Conservation (phyloP, 2,797 vertebrate species). For the Coranthus polyacanthus region DNA sequence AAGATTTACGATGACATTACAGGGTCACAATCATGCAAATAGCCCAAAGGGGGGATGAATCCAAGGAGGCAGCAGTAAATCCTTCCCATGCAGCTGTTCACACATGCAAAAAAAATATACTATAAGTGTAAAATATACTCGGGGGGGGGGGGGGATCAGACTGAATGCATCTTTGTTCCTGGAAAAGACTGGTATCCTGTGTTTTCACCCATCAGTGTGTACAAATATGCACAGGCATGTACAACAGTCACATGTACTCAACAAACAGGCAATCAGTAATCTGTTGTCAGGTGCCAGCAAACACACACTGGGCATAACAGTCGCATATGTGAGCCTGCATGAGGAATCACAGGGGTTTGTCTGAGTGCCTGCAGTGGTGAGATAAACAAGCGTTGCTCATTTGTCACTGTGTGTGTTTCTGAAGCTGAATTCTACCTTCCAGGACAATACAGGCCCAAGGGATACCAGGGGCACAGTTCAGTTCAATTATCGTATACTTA, state of each 20-base stretch:
- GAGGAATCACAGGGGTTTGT: constrained; percentile 59
- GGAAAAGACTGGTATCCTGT: constrained; percentile 11
- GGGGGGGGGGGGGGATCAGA: constrained; percentile 18
- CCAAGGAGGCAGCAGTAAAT: constrained; percentile 36
- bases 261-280: constrained; percentile 43
- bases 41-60: constrained; percentile 20
- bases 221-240: constrained; percentile 17
- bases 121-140: constrained; percentile 2
- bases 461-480: constrained; percentile 49
- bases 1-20: constrained; percentile 36
- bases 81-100: constrained; percentile 24
- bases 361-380: constrained; percentile 63
- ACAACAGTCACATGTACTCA: constrained; percentile 10
- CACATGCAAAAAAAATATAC: constrained; percentile 16
- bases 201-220: constrained; percentile 6
- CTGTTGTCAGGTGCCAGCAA: constrained; percentile 43
- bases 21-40: constrained; percentile 36
- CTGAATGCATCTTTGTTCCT: constrained; percentile 9
- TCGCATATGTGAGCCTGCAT: constrained; percentile 61
- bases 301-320: constrained; percentile 43
- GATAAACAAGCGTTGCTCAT: constrained; percentile 65
- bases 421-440: constrained; percentile 32
- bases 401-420: constrained; percentile 33
- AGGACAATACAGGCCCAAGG: constrained; percentile 45
- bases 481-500: constrained; percentile 54